These are phyloP conservation scores for Leucopsar rothschildi DNA, from an alignment of 2,113 vertebrate genomes.

Conservation along the genomic window DNA sequence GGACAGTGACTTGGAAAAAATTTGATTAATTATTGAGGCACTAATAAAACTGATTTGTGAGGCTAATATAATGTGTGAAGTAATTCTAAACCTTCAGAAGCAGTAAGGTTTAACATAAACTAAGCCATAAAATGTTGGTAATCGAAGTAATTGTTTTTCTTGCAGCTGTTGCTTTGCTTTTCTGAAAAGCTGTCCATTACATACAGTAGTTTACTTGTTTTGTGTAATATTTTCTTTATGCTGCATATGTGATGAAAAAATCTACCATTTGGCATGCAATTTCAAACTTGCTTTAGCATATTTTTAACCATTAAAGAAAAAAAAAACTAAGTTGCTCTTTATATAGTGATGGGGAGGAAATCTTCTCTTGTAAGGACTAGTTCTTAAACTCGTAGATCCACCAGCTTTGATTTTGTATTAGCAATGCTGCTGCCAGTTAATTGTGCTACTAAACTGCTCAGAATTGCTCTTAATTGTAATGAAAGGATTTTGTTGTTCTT, in stretches of 20 bases:
- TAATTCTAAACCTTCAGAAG: slow-evolving; percentile 63
- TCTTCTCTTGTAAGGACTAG: neutral
- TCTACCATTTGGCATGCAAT: neutral
- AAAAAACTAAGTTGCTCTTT: neutral
- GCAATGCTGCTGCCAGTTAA: neutral
- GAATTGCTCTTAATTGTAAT: neutral
- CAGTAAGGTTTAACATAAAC: slow-evolving; percentile 48
- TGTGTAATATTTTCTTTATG: neutral
- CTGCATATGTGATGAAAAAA: neutral
- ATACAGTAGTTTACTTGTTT: neutral
- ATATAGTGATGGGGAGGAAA: neutral
- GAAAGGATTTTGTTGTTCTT: neutral
- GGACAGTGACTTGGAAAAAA: neutral
- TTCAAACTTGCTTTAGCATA: neutral
- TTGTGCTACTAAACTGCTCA: neutral
- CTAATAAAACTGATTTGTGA: slow-evolving; percentile 59
- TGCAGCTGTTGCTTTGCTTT: slow-evolving; percentile 50
- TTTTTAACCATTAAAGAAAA: neutral
- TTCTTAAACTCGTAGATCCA: neutral
- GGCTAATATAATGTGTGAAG: slow-evolving; percentile 44
- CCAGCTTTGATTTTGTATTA: neutral
- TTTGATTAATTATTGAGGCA: neutral
- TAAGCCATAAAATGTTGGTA: slow-evolving; percentile 55
- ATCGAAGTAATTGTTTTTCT: slow-evolving; percentile 47
- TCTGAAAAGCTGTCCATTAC: neutral